A percentile compares a stretch with the other conserved stretches of the same genome.
Conservation (phyloP, 2,888 invertebrate species). For the Apotomis betuletana region DNA sequence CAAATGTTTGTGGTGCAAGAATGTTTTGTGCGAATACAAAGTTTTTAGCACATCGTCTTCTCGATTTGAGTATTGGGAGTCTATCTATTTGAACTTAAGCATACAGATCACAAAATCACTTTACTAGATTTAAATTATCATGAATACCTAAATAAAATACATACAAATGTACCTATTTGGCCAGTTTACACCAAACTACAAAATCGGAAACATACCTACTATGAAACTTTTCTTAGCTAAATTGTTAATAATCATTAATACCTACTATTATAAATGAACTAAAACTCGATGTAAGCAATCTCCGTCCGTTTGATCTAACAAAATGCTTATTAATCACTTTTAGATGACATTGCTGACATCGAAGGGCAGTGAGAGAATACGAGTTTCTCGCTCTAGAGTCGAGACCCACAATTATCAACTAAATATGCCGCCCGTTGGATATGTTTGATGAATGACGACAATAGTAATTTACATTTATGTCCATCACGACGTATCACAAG, state of each 20-base stretch:
- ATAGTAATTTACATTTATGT: background rate
- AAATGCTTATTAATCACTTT: background rate
- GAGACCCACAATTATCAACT: slow-evolving; percentile 6
- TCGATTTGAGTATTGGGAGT: background rate
- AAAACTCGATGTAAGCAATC: too few relatives aligned
- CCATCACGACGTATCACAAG: background rate
- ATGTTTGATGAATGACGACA: background rate
- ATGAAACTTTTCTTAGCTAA: too few relatives aligned
- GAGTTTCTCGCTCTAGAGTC: background rate
- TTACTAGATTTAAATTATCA: too few relatives aligned
- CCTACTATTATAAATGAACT: too few relatives aligned
- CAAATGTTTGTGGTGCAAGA: slow-evolving; percentile 30
- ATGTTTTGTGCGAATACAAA: background rate
- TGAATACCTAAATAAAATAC: too few relatives aligned
- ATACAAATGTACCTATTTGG: too few relatives aligned
- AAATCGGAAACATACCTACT: too few relatives aligned
- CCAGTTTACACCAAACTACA: too few relatives aligned
- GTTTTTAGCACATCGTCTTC: background rate
- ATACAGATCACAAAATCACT: too few relatives aligned
- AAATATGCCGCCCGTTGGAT: background rate
- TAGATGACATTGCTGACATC: background rate
- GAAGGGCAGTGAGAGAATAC: background rate
- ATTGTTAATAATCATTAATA: too few relatives aligned
- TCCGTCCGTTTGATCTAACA: too few relatives aligned
- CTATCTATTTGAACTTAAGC: too few relatives aligned